Base-by-base conservation (phyloP, 1,140 invertebrate genomes). In the Temnothorax nylanderi region DNA sequence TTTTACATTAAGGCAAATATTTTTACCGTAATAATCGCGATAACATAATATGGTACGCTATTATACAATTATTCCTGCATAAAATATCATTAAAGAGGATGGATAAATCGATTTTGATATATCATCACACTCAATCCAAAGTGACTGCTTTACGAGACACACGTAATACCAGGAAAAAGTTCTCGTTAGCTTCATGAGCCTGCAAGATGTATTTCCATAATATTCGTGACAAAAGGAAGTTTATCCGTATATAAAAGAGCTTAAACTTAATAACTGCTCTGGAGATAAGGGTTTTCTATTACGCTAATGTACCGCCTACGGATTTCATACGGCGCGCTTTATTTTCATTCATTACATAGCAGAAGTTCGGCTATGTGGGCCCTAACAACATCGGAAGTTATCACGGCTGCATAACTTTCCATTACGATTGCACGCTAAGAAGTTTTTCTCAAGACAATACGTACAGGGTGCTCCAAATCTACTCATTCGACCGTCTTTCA, bases 181-280 rank as follows among this genome's bases (percentile, higher is more conserved):
- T 82, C 54, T 74, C 80, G 67, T 82, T 74, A 82, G 54, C 54
- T 82, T 60, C 67, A 37, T 74, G 54, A 82, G 69, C 54, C 49
- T 60, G 67, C 67, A 60, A 82, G 67, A 74, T 71, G 69, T 60
- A 67, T 82, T 82, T 82, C 80, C 69, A 74, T 82, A 74, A 82
- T 74, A 82, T 74, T 82, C 80, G 67, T 82, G 80, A 82, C 80
- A 82, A 82, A 82, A 74, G 54, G 54, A 82, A 74, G 54, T 82
- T 74, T 82, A 82, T 82, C 80, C 67, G 54, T 60, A 74, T 71
- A 82, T 74, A 56, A 82, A 82, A 82, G 80, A 74, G 54, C 67
- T 82, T 60, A 82, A 82, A 74, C 54, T 74, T 82, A 74, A 82
- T 58, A 41, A 82, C 67, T 82, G 67, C 54, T 74, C 41, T 21